Evolutionary conservation across 2,888 invertebrate species (phyloP).

Genomic region (Eupithecia abbreviata): DNA sequence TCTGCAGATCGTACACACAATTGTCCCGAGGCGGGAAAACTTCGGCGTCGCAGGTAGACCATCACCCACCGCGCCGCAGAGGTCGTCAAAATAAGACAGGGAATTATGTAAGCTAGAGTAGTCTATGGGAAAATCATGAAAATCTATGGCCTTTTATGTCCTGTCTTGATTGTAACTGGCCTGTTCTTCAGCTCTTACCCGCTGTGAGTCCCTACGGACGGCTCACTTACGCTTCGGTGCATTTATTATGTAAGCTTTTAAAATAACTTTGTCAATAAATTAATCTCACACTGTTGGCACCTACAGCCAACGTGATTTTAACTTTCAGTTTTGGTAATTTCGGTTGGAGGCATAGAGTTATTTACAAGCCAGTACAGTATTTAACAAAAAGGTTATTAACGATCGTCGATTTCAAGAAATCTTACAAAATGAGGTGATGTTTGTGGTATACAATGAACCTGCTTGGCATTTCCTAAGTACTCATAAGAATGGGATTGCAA

Average conservation of each 20-base stretch:
- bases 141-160: background rate
- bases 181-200: conserved; percentile 48
- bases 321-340: background rate
- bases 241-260: conserved; percentile 41
- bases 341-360: background rate
- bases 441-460: background rate
- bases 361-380: background rate
- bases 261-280: conserved; percentile 31
- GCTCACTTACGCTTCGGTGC: conserved; percentile 67
- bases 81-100: no score
- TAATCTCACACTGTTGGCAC: conserved; percentile 22
- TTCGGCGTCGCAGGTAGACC: no score
- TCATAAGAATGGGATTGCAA: no score
- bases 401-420: background rate
- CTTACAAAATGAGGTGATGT: background rate
- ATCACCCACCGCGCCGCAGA: no score
- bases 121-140: background rate
- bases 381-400: background rate
- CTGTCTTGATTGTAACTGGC: background rate
- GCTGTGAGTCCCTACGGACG: conserved; percentile 63
- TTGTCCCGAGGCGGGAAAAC: no score
- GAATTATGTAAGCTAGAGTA: background rate
- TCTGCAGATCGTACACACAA: no score
- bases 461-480: background rate
- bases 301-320: background rate